Evolutionary conservation across 1,140 invertebrate species (phyloP), one percentile per base, ranked within the genome.

Genomic region (Cydia amplana): DNA sequence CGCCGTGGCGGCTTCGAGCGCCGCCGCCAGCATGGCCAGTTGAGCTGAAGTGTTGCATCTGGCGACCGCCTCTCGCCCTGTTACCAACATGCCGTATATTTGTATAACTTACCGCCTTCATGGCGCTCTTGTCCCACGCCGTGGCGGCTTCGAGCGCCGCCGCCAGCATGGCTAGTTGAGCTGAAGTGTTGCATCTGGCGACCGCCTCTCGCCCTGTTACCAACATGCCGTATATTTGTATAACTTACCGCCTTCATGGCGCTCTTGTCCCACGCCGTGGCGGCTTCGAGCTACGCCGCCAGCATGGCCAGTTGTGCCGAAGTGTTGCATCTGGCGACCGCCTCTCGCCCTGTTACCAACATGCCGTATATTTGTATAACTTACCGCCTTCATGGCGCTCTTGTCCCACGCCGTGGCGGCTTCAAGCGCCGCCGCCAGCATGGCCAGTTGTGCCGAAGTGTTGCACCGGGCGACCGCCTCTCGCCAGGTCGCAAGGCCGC

Each of bases 311-410:
- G 93, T 86, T 99, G 98, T 0, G 98, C 96, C 0, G 98, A 96
- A 5, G 97, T 98, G 81, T 95, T 95, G 23, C 97, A 96, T 32
- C 96, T 95, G 1, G 95, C 92, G 0, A 99, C 96, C 0, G 97
- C 97, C 80, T 98, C 97, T 0, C 28, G 28, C 28, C 28, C 25
- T 25, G 25, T 25, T 3, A 25, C 25, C 25, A 25, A 25, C 25
- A 25, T 1, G 25, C 25, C 25, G 25, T 25, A 25, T 25, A 25
- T 25, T 25, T 25, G 25, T 25, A 25, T 25, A 25, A 25, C 97
- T 96, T 95, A 98, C 97, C 94, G 98, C 98, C 95, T 99, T 99
- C 98, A 99, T 99, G 85, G 99, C 98, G 93, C 97, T 98, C 93
- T 99, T 99, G 93, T 99, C 98, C 98, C 98, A 99, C 28, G 98